A percentile compares a stretch with the other conserved stretches of the same genome.
Conservation (phyloP, 2,113 vertebrate genomes). For the Motacilla alba region DNA sequence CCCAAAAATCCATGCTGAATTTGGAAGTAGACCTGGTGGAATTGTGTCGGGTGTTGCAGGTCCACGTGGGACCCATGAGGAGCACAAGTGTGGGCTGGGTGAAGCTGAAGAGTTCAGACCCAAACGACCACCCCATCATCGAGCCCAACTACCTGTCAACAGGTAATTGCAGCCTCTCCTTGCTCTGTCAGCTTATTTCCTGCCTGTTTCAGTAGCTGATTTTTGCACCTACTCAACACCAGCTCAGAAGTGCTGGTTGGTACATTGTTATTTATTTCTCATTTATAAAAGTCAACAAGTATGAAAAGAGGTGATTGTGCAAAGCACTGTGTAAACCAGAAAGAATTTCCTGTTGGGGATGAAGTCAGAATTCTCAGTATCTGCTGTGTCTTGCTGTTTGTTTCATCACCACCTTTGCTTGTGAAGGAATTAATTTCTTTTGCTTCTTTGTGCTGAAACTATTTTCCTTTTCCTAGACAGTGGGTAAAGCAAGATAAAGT, state of each 20-base stretch:
- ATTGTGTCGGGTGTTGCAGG: conserved; percentile 70
- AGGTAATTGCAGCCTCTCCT: conserved; percentile 71
- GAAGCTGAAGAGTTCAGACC: conserved; percentile 85
- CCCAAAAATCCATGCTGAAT: background rate
- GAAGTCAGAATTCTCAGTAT: background rate
- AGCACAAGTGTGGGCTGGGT: conserved; percentile 88
- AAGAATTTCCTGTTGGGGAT: background rate
- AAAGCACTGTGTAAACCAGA: background rate
- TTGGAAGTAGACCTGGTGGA: background rate
- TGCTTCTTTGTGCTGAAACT: background rate
- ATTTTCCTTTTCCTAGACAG: background rate
- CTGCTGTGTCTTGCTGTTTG: background rate
- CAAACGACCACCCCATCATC: conserved; percentile 85
- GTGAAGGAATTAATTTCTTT: background rate
- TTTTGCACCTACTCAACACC: background rate
- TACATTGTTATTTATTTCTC: background rate
- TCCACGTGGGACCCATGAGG: conserved; percentile 93
- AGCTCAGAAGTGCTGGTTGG: background rate
- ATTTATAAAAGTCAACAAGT: background rate
- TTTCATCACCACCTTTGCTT: background rate
- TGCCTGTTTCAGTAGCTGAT: background rate
- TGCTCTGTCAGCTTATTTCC: background rate
- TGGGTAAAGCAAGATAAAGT: background rate
- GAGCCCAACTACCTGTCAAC: conserved; percentile 94
- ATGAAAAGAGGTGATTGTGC: background rate